Evolutionary conservation across 2,888 invertebrate genomes (phyloP).

Genomic region (Coremacera marginata): DNA sequence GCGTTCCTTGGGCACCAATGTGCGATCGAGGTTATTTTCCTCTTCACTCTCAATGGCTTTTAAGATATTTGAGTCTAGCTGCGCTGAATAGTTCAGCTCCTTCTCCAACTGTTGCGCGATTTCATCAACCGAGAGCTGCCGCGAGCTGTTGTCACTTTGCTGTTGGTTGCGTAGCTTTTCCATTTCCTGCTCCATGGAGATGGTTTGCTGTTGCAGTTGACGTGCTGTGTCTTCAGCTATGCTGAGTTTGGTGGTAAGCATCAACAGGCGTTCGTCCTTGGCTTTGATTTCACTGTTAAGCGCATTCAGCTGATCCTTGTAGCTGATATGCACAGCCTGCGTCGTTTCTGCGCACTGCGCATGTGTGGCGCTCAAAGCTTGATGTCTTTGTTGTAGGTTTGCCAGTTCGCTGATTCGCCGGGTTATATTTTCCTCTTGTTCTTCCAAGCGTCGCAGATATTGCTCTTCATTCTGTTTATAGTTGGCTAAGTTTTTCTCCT

Average conservation of each 20-base stretch:
- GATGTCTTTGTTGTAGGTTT: slow-evolving; percentile 71
- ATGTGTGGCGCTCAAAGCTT: slow-evolving; percentile 67
- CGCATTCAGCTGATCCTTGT: slow-evolving; percentile 73
- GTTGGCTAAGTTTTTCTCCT: slow-evolving; percentile 58
- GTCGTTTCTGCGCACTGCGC: slow-evolving; percentile 61
- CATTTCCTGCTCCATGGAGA: slow-evolving; percentile 69
- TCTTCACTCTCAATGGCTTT: slow-evolving; percentile 73
- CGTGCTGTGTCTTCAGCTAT: slow-evolving; percentile 54
- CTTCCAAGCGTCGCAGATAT: slow-evolving; percentile 55
- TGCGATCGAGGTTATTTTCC: slow-evolving; percentile 65
- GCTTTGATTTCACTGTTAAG: slow-evolving; percentile 73
- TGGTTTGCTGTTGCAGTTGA: slow-evolving; percentile 71
- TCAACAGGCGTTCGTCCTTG: slow-evolving; percentile 71
- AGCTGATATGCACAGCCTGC: slow-evolving; percentile 66
- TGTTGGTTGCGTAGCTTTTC: slow-evolving; percentile 60
- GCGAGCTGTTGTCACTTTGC: slow-evolving; percentile 61
- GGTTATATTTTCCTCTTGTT: slow-evolving; percentile 58
- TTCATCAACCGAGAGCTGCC: slow-evolving; percentile 71
- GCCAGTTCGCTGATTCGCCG: slow-evolving; percentile 56
- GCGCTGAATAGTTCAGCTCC: slow-evolving; percentile 74
- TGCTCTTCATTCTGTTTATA: slow-evolving; percentile 59
- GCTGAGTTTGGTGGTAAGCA: slow-evolving; percentile 53
- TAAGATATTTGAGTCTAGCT: slow-evolving; percentile 73
- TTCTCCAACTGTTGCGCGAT: slow-evolving; percentile 73
- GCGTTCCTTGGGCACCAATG: slow-evolving; percentile 45